Base-by-base conservation (phyloP, 2,888 invertebrate species). In the Encarsia formosa region DNA sequence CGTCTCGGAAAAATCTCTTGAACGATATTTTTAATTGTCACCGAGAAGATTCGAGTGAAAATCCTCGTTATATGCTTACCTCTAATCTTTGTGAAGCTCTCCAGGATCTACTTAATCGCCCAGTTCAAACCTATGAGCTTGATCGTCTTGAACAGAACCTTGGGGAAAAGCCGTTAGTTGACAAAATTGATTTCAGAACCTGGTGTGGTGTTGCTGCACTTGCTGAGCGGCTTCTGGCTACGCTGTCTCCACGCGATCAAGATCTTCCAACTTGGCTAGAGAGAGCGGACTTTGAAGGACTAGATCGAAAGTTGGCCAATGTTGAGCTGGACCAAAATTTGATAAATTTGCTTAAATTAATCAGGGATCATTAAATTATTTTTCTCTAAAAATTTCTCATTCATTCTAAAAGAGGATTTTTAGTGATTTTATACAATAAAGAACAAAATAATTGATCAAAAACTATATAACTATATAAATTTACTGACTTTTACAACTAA, bases 171-270 rank as follows among this genome's bases (percentile, higher is more conserved):
- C 72, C 9, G 19, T 77, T 0, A 65, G 5, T 34, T 13, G 34
- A 85, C 38, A n/a, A n/a, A n/a, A n/a, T n/a, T n/a, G 83, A 85
- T 64, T 90, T 87, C 69, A 79, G 87, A 19, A 82, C 83, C 1
- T 91, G 89, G 85, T 87, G 88, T 64, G 89, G 90, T 0, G 73
- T 91, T 31, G 86, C 87, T 59, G 88, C 89, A 0, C 77, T 87
- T 47, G 84, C 85, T 57, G 91, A 91, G 70, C 78, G 91, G 45
- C 75, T 85, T 61, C 77, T 83, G 39, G 84, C 85, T 34, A 74
- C 80, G 1, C 75, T 83, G 24, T 80, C 81, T 19, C 65, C 78
- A 5, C 76, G 80, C 57, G 80, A 81, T 2, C 73, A 74, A 18
- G 88, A 90, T 76, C 86, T 87, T 1, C 84, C 71, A 2, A 51